Evolutionary conservation across 2,888 invertebrate genomes (phyloP), one percentile per base, ranked within the genome.

Genomic region (Diarsia brunnea): DNA sequence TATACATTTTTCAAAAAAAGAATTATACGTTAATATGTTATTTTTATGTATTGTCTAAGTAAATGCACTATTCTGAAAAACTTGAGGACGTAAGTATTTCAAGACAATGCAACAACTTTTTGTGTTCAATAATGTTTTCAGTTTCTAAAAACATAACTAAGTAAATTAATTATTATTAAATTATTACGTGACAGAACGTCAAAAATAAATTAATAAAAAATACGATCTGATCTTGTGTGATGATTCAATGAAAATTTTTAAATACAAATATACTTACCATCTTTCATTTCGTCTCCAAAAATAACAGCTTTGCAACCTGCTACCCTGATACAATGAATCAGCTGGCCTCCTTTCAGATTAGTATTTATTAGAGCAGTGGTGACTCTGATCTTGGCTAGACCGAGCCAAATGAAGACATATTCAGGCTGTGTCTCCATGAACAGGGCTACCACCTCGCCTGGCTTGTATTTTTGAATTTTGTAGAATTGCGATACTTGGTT

Each of bases 381-480:
- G 0, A 98, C 97, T 67, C 98, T 98, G 60, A 98, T 95, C 96
- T 99, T 99, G 11, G 99, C 98, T 64, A 99, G 95, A 0, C 99
- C 99, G 8, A 99, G 95, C 99, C 99, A 99, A 2, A 98, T 96
- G 87, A 98, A 98, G 0, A 98, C 97, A 92, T 98, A 99, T 92
- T 99, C 98, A 0, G 98, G 98, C 43, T 98, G 97, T 51, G 98
- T 98, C 92, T 99, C 99, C 98, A 99, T 98, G 83, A 99, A 97
- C 21, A 99, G 93, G 0, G 99, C 98, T 16, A 99, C 97, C 0
- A 98, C 98, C 91, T 99, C 99, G 0, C 98, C 99, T 70, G 97
- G 94, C 72, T 96, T 94, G 84, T 95, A 95, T 0, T 97, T 97
- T 81, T 96, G 95, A 0, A 95, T 91, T 75, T 96, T 97, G 87